Percentiles rank a stretch among this genome's conserved stretches.
phyloP scores from a whole-genome alignment of 2,888 invertebrate genomes.

The Crossocerus cetratus region DNA sequence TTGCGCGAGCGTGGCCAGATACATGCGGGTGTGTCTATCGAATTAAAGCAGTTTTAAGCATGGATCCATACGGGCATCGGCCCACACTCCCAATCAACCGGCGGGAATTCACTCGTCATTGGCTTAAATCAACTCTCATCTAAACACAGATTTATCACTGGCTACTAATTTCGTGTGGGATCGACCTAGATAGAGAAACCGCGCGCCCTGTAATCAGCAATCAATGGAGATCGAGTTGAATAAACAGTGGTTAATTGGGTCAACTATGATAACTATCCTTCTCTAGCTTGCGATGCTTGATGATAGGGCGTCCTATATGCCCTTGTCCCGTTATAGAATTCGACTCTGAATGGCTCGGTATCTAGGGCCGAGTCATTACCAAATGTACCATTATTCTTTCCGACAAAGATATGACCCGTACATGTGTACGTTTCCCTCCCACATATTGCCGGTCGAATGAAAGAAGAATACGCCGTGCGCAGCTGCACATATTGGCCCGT shows the following conservation, averaged over 20 bases:
- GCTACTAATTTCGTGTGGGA: not conserved
- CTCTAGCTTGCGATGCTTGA: not conserved
- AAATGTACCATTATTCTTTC: not conserved
- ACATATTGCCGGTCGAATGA: not conserved
- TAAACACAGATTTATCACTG: conserved; percentile 27
- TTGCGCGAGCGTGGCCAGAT: conserved; percentile 44
- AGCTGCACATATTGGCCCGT: conserved; percentile 12
- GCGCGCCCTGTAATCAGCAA: not conserved
- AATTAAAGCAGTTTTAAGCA: conserved; percentile 45
- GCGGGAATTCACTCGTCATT: conserved; percentile 22
- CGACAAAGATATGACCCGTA: not conserved
- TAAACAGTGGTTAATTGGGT: conserved; percentile 2
- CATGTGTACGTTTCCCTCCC: conserved; percentile 1
- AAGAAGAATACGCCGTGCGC: conserved; percentile 17
- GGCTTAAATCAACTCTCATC: conserved; percentile 23
- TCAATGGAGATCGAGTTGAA: not conserved
- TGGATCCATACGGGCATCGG: conserved; percentile 9
- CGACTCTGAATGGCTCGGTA: not conserved
- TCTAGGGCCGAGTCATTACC: not conserved
- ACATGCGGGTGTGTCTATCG: conserved; percentile 60
- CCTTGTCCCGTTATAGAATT: not conserved
- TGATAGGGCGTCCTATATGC: too few relatives aligned
- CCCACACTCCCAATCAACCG: conserved; percentile 7
- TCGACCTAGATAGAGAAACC: not conserved
- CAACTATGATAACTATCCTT: not conserved